Conservation (phyloP, 1,140 invertebrate species). For the Papilio machaon region DNA sequence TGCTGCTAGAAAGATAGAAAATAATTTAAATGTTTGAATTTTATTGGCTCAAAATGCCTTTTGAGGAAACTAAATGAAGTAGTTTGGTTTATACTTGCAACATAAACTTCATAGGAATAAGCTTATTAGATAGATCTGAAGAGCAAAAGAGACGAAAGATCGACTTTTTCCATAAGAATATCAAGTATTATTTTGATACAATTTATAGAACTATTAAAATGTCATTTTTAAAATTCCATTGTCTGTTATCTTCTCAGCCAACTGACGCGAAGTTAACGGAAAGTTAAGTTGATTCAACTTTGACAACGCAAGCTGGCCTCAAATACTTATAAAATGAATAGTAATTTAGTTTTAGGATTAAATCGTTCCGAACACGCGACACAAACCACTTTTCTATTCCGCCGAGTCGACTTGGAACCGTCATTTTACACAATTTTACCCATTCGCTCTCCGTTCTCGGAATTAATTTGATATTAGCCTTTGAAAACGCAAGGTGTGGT, state of each 20-base stretch:
- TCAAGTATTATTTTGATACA: neutral
- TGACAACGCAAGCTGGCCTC: constrained; percentile 72
- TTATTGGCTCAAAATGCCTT: neutral
- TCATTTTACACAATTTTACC: constrained; percentile 82
- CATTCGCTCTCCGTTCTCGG: constrained; percentile 79
- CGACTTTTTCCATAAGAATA: neutral
- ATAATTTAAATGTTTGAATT: neutral
- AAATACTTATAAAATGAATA: constrained; percentile 81
- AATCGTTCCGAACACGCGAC: constrained; percentile 81
- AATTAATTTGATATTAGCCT: constrained; percentile 82
- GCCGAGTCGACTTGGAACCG: constrained; percentile 71
- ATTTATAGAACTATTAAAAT: constrained; percentile 17
- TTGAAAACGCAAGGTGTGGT: constrained; percentile 81
- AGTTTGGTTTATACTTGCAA: neutral
- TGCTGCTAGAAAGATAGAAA: neutral
- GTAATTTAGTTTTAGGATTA: constrained; percentile 81
- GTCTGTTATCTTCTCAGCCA: constrained; percentile 47
- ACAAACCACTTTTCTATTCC: constrained; percentile 80
- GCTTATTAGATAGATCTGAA: neutral
- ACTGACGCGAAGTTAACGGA: constrained; percentile 58
- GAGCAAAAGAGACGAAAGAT: neutral
- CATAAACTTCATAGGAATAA: neutral
- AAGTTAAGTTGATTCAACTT: constrained; percentile 72
- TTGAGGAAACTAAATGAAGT: neutral
- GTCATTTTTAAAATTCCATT: constrained; percentile 17